These are phyloP conservation scores for Habroteleia sp. DNA, from an alignment of 2,888 invertebrate genomes.

Conservation along the genomic window DNA sequence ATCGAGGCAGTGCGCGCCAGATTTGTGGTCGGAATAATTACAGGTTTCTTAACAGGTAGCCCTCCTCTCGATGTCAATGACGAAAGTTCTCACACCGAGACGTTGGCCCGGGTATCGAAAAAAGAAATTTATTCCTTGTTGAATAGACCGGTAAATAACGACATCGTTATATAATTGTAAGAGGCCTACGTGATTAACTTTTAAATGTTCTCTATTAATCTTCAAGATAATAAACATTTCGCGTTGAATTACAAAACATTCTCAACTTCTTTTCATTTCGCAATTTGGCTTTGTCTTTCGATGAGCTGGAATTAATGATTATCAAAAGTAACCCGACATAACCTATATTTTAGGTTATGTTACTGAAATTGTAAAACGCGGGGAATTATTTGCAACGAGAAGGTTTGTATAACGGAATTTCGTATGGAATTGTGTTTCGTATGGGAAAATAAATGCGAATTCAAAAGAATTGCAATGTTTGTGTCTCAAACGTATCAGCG, in stretches of 20 bases:
- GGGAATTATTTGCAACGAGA: too few species aligned
- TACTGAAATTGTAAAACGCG: too few species aligned
- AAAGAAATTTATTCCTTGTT: slow-evolving; percentile 10
- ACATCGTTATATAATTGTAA: slow-evolving; percentile 56
- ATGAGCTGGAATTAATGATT: too few species aligned
- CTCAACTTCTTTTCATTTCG: not conserved
- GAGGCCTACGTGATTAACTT: slow-evolving; percentile 40
- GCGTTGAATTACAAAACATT: not conserved
- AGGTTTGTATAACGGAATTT: too few species aligned
- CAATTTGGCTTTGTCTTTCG: too few species aligned
- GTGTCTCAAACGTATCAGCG: slow-evolving; percentile 12
- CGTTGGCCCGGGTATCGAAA: slow-evolving; percentile 15
- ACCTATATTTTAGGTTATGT: too few species aligned
- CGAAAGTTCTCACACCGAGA: slow-evolving; percentile 58
- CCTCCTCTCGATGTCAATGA: slow-evolving; percentile 59
- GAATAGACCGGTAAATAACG: slow-evolving; percentile 41
- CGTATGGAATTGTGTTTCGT: too few species aligned
- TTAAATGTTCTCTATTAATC: slow-evolving; percentile 15
- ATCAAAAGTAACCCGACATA: too few species aligned
- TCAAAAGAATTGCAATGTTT: too few species aligned
- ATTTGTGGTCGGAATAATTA: slow-evolving; percentile 62
- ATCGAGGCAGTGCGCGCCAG: slow-evolving; percentile 49
- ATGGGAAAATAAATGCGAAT: too few species aligned
- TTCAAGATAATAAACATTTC: not conserved
- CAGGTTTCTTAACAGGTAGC: slow-evolving; percentile 64